These are phyloP conservation scores for Chunga burmeisteri DNA, from an alignment of 2,113 vertebrate genomes.

Conservation along the genomic window DNA sequence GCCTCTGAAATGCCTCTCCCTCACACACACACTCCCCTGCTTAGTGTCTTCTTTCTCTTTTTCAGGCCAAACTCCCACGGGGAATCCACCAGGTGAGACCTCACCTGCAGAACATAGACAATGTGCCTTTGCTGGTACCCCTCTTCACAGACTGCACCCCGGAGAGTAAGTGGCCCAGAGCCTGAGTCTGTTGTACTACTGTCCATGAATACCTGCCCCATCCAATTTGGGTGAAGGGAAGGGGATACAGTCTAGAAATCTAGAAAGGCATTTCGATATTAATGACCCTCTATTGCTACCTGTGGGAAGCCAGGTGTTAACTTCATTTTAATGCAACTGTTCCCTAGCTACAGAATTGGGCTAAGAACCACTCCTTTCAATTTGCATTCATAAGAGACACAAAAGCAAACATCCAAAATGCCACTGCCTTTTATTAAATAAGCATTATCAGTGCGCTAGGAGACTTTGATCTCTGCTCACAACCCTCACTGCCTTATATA, in stretches of 20 bases:
- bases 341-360: background rate
- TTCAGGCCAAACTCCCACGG: constrained; percentile 94
- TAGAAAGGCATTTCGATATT: background rate
- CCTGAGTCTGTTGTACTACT: background rate
- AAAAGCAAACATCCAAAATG: constrained; percentile 14
- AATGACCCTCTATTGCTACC: background rate
- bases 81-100: constrained; percentile 98
- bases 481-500: background rate
- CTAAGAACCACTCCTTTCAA: background rate
- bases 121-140: constrained; percentile 95
- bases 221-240: background rate
- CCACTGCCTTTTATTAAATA: constrained; percentile 10
- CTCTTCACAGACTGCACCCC: constrained; percentile 98
- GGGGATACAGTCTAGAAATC: background rate
- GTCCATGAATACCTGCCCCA: background rate
- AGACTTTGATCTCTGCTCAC: constrained; percentile 11
- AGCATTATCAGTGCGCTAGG: background rate
- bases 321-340: background rate
- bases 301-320: background rate
- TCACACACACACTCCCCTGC: background rate
- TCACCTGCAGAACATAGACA: constrained; percentile 97
- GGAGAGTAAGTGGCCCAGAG: constrained; percentile 83
- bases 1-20: background rate
- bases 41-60: background rate
- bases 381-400: background rate